phyloP scores from a whole-genome alignment of 2,113 vertebrate genomes.

The Haliaeetus leucogaster region DNA sequence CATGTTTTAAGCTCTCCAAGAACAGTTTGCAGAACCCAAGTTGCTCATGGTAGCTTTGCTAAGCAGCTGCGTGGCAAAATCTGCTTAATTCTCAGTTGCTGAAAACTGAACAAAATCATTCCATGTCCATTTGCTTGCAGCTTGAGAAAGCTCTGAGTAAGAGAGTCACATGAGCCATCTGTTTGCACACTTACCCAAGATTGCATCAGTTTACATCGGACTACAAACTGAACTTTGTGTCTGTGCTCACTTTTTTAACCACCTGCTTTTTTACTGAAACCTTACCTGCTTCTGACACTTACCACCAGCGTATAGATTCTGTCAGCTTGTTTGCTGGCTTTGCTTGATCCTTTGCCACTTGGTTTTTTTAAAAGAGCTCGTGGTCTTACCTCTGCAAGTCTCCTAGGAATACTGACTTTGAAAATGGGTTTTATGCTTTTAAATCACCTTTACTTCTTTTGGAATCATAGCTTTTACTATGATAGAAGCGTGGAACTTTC shows the following conservation, averaged over 20 bases:
- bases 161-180: slow-evolving; percentile 7
- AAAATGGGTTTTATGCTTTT: background rate
- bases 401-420: background rate
- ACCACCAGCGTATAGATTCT: accelerated
- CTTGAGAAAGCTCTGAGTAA: slow-evolving; percentile 30
- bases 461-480: background rate
- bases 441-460: background rate
- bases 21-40: background rate
- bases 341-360: background rate
- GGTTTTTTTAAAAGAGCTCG: background rate
- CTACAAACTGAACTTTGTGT: background rate
- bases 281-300: background rate
- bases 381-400: background rate
- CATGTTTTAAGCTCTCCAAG: background rate
- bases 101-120: background rate
- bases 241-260: background rate
- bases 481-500: background rate
- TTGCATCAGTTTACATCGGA: background rate
- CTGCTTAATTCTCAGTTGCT: background rate
- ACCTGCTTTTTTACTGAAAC: background rate
- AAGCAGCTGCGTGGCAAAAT: background rate
- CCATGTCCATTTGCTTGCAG: background rate
- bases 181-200: background rate
- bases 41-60: background rate
- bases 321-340: background rate